Base-by-base conservation (phyloP, 2,797 vertebrate species). In the Hybognathus amarus region DNA sequence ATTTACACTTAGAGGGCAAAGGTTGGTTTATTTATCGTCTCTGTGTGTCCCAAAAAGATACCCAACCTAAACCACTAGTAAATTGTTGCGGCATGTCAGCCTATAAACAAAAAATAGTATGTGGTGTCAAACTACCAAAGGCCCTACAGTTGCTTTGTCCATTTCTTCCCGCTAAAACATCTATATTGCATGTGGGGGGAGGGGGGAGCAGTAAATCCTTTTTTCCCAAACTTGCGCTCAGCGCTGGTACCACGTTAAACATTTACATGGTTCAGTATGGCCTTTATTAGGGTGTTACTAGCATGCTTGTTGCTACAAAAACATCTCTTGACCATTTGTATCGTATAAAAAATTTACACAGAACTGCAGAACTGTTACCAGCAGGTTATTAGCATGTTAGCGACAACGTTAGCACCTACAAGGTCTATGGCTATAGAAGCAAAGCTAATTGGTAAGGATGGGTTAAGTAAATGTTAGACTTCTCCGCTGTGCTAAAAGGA, bases 391-490 rank as follows among this genome's bases (percentile, higher is more conserved):
- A 90, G 91, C 89, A 87, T 91, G 91, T 91, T 90, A 88, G 85
- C 61, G 24, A 81, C 87, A 74, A 66, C 83, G 80, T 88, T 89
- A 67, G 78, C 89, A 90, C 87, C 91, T 88, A 88, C 90, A 87
- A 84, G 82, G 80, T 87, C 75, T 85, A 12, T 66, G 83, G 90
- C 90, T 87, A 67, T 82, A 81, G 90, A 89, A 86, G 83, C 69
- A 79, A 87, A 81, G 90, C 91, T 95, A 95, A 94, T 94, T 94
- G 91, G 92, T 91, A 90, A 83, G 87, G 89, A 92, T 91, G 89
- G 93, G 92, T 95, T 94, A 95, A 94, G 93, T 93, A 94, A 95
- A 94, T 94, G 92, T 95, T 95, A 94, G 88, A 94, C 86, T 93
- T 94, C 81, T 92, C 88, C 88, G 82, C 83, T 87, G 86, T 66